Evolutionary conservation across 2,888 invertebrate species (phyloP).

Genomic region (Erebia ligea): DNA sequence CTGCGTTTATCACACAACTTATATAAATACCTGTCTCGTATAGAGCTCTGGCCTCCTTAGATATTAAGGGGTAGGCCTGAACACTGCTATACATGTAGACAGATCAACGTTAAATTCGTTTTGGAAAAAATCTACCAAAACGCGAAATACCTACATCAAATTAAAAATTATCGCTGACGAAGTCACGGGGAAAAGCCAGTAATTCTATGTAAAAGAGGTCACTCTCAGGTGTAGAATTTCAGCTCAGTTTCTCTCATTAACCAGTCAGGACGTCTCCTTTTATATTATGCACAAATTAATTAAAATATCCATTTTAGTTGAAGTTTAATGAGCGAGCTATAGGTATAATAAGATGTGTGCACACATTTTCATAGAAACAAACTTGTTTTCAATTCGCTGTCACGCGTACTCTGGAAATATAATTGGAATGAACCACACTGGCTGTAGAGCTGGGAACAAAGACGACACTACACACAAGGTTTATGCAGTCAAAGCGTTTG

Average conservation of each 20-base stretch:
- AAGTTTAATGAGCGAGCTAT: conserved; percentile 15
- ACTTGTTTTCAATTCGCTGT: conserved; percentile 29
- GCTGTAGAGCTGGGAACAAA: conserved; percentile 43
- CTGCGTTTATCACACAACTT: too few relatives aligned
- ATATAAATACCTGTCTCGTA: too few relatives aligned
- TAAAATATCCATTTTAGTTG: conserved; percentile 12
- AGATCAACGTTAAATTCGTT: too few relatives aligned
- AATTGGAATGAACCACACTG: conserved; percentile 45
- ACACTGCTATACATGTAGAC: too few relatives aligned
- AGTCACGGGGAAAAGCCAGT: too few relatives aligned
- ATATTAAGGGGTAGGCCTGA: too few relatives aligned
- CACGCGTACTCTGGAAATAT: conserved; percentile 37
- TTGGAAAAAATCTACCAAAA: too few relatives aligned
- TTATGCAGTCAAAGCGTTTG: conserved; percentile 40
- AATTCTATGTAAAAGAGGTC: not conserved
- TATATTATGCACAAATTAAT: conserved; percentile 8
- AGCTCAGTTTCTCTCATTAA: not conserved
- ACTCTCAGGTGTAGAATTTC: not conserved
- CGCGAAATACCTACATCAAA: too few relatives aligned
- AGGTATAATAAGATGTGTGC: conserved; percentile 13
- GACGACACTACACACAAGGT: conserved; percentile 41
- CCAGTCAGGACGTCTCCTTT: not conserved
- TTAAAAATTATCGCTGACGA: too few relatives aligned
- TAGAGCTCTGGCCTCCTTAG: too few relatives aligned
- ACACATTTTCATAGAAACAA: conserved; percentile 26